Evolutionary conservation across 1,140 invertebrate species (phyloP), one percentile per base, ranked within the genome.

Genomic region (Drosophila neocordata): DNA sequence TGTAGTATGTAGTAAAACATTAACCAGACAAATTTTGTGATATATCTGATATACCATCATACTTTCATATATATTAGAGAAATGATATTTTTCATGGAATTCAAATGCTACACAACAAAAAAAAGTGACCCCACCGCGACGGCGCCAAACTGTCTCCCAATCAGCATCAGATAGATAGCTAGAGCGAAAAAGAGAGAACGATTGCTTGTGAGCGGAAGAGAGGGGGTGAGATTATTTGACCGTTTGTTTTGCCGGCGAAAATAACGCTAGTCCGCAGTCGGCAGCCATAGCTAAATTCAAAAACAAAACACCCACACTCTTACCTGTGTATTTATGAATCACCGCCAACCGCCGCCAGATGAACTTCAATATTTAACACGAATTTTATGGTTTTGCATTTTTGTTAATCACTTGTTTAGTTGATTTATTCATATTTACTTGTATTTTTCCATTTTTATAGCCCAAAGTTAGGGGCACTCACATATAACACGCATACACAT

Each of bases 181-280:
- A 18, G 9, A 1, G 44, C 4, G 20, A 31, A 31, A 53, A 4
- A 11, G 12, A 59, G 27, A 22, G 35, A 24, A 15, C 4, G 13
- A 20, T 12, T 1, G 22, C 22, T 24, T 24, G 22, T 24, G 34
- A 24, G 8, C 4, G 27, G 3, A 12, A 15, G 8, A 31, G 20
- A 51, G 69, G 55, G 63, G 41, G 64, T 65, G 38, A 65, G 65
- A 69, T 38, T 27, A 58, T 15, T 41, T 41, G 20, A 62, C 51
- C 65, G 68, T 77, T 85, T 85, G 81, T 85, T 85, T 69, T 85
- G 78, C 81, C 81, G 81, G 81, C 81, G 65, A 85, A 85, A 56
- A 76, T 75, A 76, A 69, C 72, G 65, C 12, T 18, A 68, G 55
- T 44, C 38, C 12, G 38, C 38, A 41, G 13, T 41, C 38, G 38